A percentile compares a stretch with the other conserved stretches of the same genome.
Evolutionary conservation across 1,140 invertebrate genomes (phyloP).

Genomic region (Sitobion miscanthi): DNA sequence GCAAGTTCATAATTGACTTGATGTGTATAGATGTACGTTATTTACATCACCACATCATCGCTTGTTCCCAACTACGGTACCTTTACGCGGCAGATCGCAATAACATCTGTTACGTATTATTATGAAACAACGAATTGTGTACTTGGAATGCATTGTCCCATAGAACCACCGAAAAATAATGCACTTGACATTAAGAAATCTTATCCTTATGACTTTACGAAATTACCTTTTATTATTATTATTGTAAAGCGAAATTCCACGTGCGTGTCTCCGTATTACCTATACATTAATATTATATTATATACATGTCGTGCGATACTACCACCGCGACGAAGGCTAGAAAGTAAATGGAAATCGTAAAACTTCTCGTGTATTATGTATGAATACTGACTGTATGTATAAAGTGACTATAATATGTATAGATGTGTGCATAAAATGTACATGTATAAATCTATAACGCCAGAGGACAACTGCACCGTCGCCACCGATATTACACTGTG

Average conservation of each 20-base stretch:
- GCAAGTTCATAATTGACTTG: no score
- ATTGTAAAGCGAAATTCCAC: neutral
- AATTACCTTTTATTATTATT: no score
- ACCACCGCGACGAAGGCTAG: neutral
- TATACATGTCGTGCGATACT: neutral
- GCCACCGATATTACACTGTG: neutral
- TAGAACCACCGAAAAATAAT: no score
- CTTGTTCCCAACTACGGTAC: no score
- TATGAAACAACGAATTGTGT: no score
- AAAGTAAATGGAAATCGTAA: neutral
- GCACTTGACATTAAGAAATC: no score
- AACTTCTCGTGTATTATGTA: neutral
- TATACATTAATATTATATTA: neutral
- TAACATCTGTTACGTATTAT: no score
- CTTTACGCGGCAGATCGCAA: no score
- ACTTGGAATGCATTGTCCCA: no score
- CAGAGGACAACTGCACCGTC: neutral
- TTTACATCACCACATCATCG: no score
- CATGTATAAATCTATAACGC: neutral
- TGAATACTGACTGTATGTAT: neutral
- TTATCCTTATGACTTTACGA: no score
- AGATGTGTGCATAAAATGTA: neutral
- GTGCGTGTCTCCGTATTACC: neutral
- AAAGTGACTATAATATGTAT: neutral
- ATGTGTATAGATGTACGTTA: no score